phyloP scores from a whole-genome alignment of 2,113 vertebrate genomes.

The Spea multiplicata region DNA sequence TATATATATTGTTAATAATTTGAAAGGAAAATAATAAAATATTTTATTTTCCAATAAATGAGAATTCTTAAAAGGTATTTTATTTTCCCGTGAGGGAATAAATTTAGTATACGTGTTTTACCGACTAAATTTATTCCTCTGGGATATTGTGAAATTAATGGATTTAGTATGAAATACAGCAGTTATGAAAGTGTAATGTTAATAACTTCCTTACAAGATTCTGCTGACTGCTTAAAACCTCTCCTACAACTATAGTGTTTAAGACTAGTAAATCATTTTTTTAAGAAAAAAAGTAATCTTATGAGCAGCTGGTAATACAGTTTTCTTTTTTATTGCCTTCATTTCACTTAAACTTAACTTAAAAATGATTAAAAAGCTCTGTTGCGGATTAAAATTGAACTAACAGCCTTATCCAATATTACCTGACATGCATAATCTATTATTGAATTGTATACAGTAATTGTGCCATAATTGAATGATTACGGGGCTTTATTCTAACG shows the following conservation, averaged over 20 bases:
- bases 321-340: conserved; percentile 50
- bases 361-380: conserved; percentile 52
- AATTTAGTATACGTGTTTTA: background rate
- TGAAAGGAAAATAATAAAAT: background rate
- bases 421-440: conserved; percentile 10
- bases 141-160: conserved; percentile 41
- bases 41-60: background rate
- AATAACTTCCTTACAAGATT: conserved; percentile 32
- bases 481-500: conserved; percentile 14
- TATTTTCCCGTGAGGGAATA: background rate
- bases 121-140: conserved; percentile 39
- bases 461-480: conserved; percentile 36
- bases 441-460: conserved; percentile 40
- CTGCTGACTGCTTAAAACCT: conserved; percentile 4
- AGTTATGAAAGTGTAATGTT: conserved; percentile 30
- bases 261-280: conserved; percentile 34
- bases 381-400: conserved; percentile 51
- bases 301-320: conserved; percentile 47
- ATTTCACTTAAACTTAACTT: conserved; percentile 50
- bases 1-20: too few species aligned
- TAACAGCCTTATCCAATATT: conserved; percentile 8
- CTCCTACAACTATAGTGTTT: conserved; percentile 3
- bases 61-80: background rate
- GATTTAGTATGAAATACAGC: conserved; percentile 46
- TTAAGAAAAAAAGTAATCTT: conserved; percentile 8